These are phyloP conservation scores for Lepilemur ruficaudatus DNA, from an alignment of 2,797 vertebrate species.

Conservation along the genomic window DNA sequence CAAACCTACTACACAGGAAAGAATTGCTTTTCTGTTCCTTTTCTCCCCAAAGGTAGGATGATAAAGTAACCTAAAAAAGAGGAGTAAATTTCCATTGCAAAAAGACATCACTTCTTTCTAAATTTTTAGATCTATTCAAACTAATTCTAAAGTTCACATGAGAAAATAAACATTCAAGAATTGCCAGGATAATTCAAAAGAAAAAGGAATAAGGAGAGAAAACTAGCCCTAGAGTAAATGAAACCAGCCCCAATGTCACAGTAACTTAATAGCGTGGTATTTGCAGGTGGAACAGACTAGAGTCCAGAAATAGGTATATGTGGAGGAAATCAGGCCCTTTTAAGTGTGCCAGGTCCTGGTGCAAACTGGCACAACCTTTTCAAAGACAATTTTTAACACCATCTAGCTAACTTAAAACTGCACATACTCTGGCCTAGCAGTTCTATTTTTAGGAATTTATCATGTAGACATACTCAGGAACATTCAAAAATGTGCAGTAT, in stretches of 20 bases:
- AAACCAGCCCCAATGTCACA: not conserved
- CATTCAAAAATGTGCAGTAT: not conserved
- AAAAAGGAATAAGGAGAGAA: not conserved
- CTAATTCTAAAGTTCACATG: not conserved
- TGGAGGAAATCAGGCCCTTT: not conserved
- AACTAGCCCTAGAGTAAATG: not conserved
- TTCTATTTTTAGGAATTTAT: slow-evolving; percentile 19
- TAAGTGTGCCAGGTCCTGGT: not conserved
- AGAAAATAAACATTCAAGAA: not conserved
- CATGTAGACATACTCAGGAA: not conserved
- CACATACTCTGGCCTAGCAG: not conserved
- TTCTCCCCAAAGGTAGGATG: not conserved
- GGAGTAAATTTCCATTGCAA: not conserved
- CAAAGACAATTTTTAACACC: not conserved
- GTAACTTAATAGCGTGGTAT: not conserved
- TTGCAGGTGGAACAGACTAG: not conserved
- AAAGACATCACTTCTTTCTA: not conserved
- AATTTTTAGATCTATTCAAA: not conserved
- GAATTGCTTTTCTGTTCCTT: not conserved
- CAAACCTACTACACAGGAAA: not conserved
- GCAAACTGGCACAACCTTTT: not conserved
- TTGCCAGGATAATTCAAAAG: not conserved
- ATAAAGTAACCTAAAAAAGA: not conserved
- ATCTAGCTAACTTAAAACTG: not conserved
- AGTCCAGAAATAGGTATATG: not conserved